These are phyloP conservation scores for Orchesella cincta DNA, from an alignment of 1,140 invertebrate species.

Conservation along the genomic window DNA sequence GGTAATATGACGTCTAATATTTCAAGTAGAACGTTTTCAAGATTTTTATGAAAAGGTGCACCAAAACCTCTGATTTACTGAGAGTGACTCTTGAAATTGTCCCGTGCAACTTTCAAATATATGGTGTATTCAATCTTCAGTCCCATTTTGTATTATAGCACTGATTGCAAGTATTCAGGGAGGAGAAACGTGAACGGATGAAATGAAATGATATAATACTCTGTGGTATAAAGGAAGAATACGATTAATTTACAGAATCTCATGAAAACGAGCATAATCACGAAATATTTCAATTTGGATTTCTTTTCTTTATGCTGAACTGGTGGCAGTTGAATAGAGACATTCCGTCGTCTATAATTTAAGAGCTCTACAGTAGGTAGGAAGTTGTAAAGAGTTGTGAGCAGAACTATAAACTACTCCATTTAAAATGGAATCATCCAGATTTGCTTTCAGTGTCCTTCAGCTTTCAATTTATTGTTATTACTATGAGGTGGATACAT, in stretches of 20 bases:
- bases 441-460: background rate
- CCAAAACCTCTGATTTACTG: slow-evolving; percentile 13
- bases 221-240: slow-evolving; percentile 4
- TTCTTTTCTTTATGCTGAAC: background rate
- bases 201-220: slow-evolving; percentile 1
- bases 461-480: background rate
- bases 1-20: slow-evolving; percentile 25
- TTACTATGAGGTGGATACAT: background rate
- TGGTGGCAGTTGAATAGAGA: background rate
- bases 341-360: background rate
- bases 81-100: slow-evolving; percentile 11
- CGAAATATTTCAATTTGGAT: slow-evolving; percentile 24
- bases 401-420: background rate
- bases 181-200: slow-evolving; percentile 5
- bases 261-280: slow-evolving; percentile 24
- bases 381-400: background rate
- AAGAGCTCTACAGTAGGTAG: background rate
- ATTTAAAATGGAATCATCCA: background rate
- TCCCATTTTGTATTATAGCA: too few relatives aligned
- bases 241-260: slow-evolving; percentile 13
- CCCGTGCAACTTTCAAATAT: background rate
- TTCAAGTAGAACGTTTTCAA: background rate
- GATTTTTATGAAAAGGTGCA: background rate
- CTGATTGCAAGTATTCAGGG: slow-evolving; percentile 15
- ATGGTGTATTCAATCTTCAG: background rate